These are phyloP conservation scores for Thumatha senex DNA, from an alignment of 2,888 invertebrate species.

Conservation along the genomic window DNA sequence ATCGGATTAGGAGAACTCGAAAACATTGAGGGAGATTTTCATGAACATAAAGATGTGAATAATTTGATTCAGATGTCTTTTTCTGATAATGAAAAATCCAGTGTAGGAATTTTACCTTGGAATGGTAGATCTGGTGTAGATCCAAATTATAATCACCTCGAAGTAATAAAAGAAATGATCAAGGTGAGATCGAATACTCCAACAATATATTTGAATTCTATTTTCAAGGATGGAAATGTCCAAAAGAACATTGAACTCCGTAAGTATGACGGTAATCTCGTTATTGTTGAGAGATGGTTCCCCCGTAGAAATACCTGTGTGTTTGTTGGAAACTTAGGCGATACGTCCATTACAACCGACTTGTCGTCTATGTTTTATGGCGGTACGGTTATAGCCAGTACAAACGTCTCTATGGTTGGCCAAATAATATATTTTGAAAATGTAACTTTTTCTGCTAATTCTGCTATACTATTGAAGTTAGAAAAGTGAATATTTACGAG, in stretches of 20 bases:
- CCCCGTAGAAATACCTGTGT: conserved; percentile 91
- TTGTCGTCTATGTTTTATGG: conserved; percentile 90
- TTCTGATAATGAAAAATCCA: conserved; percentile 62
- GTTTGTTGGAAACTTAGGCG: conserved; percentile 89
- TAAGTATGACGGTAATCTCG: conserved; percentile 85
- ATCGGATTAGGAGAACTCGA: conserved; percentile 86
- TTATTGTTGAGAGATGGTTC: conserved; percentile 90
- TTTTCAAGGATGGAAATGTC: conserved; percentile 85
- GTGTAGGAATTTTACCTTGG: conserved; percentile 85
- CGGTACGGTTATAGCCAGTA: conserved; percentile 80
- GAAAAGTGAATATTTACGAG: conserved; percentile 60
- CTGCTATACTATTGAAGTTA: conserved; percentile 70
- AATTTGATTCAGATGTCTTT: conserved; percentile 89
- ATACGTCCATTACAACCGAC: conserved; percentile 84
- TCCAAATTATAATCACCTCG: conserved; percentile 77
- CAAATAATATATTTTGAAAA: conserved; percentile 69
- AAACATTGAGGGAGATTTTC: conserved; percentile 82
- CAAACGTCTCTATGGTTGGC: conserved; percentile 64
- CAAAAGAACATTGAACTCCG: conserved; percentile 87
- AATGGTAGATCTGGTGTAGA: conserved; percentile 81
- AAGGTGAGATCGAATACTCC: conserved; percentile 85
- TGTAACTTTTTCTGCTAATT: conserved; percentile 70
- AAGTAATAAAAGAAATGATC: conserved; percentile 84
- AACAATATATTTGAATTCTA: conserved; percentile 88
- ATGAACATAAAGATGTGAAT: conserved; percentile 84